Evolutionary conservation across 1,140 invertebrate genomes (phyloP).

Genomic region (Globodera rostochiensis): DNA sequence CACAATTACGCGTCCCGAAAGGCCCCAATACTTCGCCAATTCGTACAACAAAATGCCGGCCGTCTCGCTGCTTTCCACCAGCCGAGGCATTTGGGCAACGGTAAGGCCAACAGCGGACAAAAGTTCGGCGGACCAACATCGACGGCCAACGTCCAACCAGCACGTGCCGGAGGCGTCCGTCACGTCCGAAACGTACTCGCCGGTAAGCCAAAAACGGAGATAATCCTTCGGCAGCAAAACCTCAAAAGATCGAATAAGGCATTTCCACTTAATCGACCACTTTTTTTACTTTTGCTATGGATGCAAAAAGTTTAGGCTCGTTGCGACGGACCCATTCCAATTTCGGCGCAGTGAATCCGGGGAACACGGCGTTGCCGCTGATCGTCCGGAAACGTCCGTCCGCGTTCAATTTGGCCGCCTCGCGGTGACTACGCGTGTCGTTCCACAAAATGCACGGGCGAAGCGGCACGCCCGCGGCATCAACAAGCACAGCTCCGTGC

Average conservation of each 20-base stretch:
- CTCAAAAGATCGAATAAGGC: slow-evolving; percentile 20
- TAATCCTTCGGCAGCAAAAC: slow-evolving; percentile 42
- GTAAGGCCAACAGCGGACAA: slow-evolving; percentile 12
- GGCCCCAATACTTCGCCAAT: slow-evolving; percentile 26
- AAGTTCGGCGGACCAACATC: slow-evolving; percentile 31
- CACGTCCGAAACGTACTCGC: slow-evolving; percentile 27
- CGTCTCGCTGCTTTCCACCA: slow-evolving; percentile 25
- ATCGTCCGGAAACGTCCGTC: slow-evolving; percentile 25
- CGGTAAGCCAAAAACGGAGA: slow-evolving; percentile 34
- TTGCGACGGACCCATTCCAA: slow-evolving; percentile 32
- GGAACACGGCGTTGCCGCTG: slow-evolving; percentile 35
- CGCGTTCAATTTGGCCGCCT: slow-evolving; percentile 32
- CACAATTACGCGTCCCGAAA: slow-evolving; percentile 16
- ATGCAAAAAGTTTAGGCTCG: slow-evolving; percentile 36
- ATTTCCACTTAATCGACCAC: neutral
- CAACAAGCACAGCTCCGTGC: slow-evolving; percentile 35
- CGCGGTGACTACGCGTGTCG: slow-evolving; percentile 24
- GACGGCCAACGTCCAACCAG: slow-evolving; percentile 31
- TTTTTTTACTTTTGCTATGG: slow-evolving; percentile 14
- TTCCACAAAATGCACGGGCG: slow-evolving; percentile 43
- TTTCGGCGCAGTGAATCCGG: slow-evolving; percentile 43
- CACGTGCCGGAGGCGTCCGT: slow-evolving; percentile 36
- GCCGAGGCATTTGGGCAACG: slow-evolving; percentile 24
- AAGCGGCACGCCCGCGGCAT: slow-evolving; percentile 28
- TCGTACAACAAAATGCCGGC: slow-evolving; percentile 11